Base-by-base conservation (phyloP, 2,113 vertebrate species). In the Microtus richardsoni region DNA sequence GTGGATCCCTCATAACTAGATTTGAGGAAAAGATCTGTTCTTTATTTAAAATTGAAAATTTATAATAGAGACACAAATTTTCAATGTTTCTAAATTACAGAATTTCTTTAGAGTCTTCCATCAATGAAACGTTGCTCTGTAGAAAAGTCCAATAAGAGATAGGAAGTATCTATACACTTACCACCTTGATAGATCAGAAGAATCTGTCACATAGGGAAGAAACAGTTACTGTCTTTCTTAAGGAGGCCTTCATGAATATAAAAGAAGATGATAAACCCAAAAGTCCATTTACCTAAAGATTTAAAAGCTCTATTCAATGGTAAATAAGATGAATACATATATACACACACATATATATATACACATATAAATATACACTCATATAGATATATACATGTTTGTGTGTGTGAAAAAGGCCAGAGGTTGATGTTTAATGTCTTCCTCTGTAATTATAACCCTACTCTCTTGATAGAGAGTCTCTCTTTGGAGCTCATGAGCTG, bases 1-100 rank as follows among this genome's bases (percentile, higher is more conserved):
- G 4, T 54, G 0, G 0, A 17, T 33, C 0, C 1, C 39, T 93
- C 28, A 66, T 19, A 13, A 58, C 7, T 4, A 87, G 4, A 14
- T 79, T 91, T 70, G 28, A 77, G 33, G 19, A 52, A 78, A n/a
- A 74, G 17, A 0, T 14, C 28, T 93, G 7, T 36, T 1, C 0
- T 58, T 52, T 83, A 71, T 36, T 52, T 2, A 73, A 1, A 86
- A 19, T 52, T 73, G 2, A 82, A 80, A 10, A 3, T 13, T 8
- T 62, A 49, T 3, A 44, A 58, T 17, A 8, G 36, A 82, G 7
- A 33, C 28, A 7, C 21, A 52, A 8, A 22, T 58, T 91, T 96
- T 93, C 73, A 70, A 3, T 41, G 30, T 66, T 89, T 24, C 7
- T 3, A 36, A 44, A 71, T 0, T 0, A 13, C 19, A 86, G 21